Evolutionary conservation across 1,140 invertebrate species (phyloP).

Genomic region (Lutraria rhynchaena): DNA sequence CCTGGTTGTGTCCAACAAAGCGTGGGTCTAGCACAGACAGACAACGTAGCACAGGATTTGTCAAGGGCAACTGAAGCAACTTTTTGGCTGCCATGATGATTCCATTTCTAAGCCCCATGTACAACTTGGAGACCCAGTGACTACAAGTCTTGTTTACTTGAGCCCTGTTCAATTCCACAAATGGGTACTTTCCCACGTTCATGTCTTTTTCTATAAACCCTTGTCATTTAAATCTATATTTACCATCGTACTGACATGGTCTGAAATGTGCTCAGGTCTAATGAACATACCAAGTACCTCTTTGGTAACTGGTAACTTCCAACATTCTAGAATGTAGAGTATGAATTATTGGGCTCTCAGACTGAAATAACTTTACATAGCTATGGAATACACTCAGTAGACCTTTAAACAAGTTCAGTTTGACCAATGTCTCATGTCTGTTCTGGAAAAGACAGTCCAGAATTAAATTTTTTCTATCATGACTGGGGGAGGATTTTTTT

Average conservation of each 20-base stretch:
- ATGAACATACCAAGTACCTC: conserved; percentile 33
- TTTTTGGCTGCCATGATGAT: conserved; percentile 29
- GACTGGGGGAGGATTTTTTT: conserved; percentile 4
- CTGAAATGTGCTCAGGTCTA: conserved; percentile 16
- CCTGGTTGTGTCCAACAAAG: conserved; percentile 31
- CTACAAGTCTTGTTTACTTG: conserved; percentile 6
- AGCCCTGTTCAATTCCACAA: background rate
- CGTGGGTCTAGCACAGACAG: conserved; percentile 28
- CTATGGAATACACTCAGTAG: conserved; percentile 34
- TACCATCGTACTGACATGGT: background rate
- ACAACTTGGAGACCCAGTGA: conserved; percentile 13
- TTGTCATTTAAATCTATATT: conserved; percentile 24
- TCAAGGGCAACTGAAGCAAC: conserved; percentile 9
- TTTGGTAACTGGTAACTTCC: background rate
- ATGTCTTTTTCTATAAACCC: background rate
- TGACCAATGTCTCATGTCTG: background rate
- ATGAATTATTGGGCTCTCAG: conserved; percentile 22
- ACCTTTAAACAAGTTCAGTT: conserved; percentile 24
- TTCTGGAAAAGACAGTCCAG: background rate
- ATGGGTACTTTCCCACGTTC: conserved; percentile 21
- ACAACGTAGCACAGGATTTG: background rate
- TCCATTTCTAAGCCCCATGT: conserved; percentile 2
- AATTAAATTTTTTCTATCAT: conserved; percentile 11
- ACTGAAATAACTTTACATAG: conserved; percentile 25
- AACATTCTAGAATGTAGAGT: conserved; percentile 35